phyloP scores from a whole-genome alignment of 92 coral and sea anemone species.

The Montipora capitata region DNA sequence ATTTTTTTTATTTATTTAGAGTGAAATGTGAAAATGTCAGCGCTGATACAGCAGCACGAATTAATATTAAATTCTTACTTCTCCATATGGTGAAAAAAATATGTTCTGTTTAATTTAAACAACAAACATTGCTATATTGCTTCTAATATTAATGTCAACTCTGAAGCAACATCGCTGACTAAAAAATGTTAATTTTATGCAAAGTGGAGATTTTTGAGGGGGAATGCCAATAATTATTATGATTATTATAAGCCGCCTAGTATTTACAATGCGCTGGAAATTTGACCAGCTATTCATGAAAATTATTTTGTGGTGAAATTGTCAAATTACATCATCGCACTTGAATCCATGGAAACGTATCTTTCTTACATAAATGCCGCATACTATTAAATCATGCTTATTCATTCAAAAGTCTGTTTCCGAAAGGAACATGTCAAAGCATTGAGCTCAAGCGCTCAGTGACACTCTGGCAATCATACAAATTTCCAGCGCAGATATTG shows the following conservation, averaged over 20 bases:
- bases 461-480: constrained; percentile 8
- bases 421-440: background rate
- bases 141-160: constrained; percentile 26
- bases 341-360: constrained; percentile 41
- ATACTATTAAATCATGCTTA: constrained; percentile 5
- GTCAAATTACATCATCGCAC: background rate
- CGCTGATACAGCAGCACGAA: constrained; percentile 10
- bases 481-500: background rate
- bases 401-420: background rate
- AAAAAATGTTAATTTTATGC: constrained; percentile 12
- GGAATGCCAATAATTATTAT: background rate
- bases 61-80: background rate
- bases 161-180: background rate
- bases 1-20: background rate
- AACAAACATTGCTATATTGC: background rate
- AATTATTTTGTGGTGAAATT: background rate
- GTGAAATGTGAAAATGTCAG: constrained; percentile 17
- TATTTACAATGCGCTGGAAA: background rate
- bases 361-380: constrained; percentile 27
- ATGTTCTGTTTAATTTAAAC: constrained; percentile 4
- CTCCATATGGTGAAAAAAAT: background rate
- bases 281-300: background rate
- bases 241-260: too few relatives aligned
- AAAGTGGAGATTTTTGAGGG: background rate
- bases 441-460: background rate